Conservation (phyloP, 2,888 invertebrate genomes). For the Sesamia inferens region DNA sequence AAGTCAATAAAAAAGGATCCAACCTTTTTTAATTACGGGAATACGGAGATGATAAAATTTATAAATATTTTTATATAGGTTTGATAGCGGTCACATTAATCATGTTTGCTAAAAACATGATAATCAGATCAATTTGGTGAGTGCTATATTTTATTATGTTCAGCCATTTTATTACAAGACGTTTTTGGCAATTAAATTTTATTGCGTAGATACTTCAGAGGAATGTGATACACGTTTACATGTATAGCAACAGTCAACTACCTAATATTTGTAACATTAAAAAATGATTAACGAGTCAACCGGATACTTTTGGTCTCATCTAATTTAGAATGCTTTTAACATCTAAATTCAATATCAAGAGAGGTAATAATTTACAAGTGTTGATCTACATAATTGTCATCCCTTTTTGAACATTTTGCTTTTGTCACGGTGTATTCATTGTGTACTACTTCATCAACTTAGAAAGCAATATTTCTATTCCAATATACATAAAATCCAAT, state of each 20-base stretch:
- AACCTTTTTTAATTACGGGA: constrained; percentile 28
- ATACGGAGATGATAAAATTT: neutral
- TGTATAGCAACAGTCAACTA: constrained; percentile 4
- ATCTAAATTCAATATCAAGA: too few species aligned
- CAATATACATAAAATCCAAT: too few species aligned
- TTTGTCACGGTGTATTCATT: too few species aligned
- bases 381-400: too few species aligned
- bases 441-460: too few species aligned
- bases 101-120: constrained; percentile 13
- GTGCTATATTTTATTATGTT: constrained; percentile 30
- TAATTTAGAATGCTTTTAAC: too few species aligned
- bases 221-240: constrained; percentile 1
- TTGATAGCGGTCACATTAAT: constrained; percentile 26
- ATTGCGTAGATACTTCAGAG: constrained; percentile 18
- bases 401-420: too few species aligned
- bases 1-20: constrained; percentile 8
- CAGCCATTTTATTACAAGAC: constrained; percentile 6
- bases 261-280: neutral
- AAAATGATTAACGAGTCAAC: neutral
- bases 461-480: too few species aligned
- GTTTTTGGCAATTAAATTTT: constrained; percentile 28
- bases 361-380: too few species aligned
- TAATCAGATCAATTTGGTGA: constrained; percentile 30
- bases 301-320: too few species aligned
- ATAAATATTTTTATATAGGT: constrained; percentile 15